Conservation (phyloP, 2,113 vertebrate genomes). For the Oophaga pumilio region DNA sequence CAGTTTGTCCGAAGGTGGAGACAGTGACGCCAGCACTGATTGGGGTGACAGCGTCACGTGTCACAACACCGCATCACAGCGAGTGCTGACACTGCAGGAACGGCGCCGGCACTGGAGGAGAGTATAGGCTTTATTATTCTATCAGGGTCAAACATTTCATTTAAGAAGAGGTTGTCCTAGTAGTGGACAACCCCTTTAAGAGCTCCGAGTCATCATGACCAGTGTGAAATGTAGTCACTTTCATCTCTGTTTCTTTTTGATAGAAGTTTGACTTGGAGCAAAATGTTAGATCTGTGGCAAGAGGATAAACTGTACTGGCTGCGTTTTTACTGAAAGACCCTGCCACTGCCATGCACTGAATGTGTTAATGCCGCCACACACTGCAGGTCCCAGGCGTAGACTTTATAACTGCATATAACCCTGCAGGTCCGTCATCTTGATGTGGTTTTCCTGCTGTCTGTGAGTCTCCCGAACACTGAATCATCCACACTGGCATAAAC, state of each 20-base stretch:
- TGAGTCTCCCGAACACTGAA: slow-evolving; percentile 52
- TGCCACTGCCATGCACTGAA: background rate
- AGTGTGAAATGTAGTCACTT: background rate
- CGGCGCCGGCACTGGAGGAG: too few relatives aligned
- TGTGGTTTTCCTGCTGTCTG: slow-evolving; percentile 37
- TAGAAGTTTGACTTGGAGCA: background rate
- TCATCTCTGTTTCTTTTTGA: background rate
- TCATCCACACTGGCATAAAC: slow-evolving; percentile 44
- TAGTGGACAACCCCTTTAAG: too few relatives aligned
- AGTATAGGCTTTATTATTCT: too few relatives aligned
- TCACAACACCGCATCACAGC: too few relatives aligned
- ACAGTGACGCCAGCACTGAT: too few relatives aligned
- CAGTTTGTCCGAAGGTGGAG: too few relatives aligned
- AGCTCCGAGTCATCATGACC: background rate
- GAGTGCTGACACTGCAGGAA: too few relatives aligned
- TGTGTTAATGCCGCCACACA: background rate
- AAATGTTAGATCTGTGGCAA: background rate
- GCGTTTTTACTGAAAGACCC: background rate
- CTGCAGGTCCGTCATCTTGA: slow-evolving; percentile 30
- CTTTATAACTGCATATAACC: background rate
- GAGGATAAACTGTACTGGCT: background rate
- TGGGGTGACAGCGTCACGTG: too few relatives aligned
- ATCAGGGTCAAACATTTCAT: too few relatives aligned
- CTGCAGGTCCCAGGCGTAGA: background rate
- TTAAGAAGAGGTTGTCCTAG: too few relatives aligned